Conservation (phyloP, 2,113 vertebrate species). For the Eupsittula cactorum region DNA sequence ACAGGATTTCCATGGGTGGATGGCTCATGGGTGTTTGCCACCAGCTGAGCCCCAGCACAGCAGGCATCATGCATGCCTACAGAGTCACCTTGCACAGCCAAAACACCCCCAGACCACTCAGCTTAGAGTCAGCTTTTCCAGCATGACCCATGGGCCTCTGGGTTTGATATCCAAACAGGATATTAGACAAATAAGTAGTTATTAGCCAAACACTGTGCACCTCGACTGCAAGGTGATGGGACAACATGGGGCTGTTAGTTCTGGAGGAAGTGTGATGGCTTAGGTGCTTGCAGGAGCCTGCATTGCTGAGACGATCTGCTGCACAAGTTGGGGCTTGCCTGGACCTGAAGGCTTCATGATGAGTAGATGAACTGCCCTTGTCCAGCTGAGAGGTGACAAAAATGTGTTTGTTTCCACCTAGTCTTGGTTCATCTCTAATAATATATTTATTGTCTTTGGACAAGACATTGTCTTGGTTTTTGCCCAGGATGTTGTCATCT, state of each 20-base stretch:
- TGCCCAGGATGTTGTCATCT: not conserved
- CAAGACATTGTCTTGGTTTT: not conserved
- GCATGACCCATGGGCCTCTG: rapidly evolving
- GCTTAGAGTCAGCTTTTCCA: not conserved
- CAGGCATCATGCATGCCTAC: not conserved
- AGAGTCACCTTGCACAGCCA: not conserved
- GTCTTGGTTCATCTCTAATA: not conserved
- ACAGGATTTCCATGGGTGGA: not conserved
- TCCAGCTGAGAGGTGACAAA: not conserved
- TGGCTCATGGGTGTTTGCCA: not conserved
- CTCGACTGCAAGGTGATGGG: not conserved
- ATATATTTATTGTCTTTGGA: not conserved
- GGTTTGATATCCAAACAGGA: not conserved
- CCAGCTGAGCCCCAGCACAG: not conserved
- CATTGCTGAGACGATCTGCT: not conserved
- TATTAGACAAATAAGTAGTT: not conserved
- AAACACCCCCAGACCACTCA: rapidly evolving
- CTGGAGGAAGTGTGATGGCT: not conserved
- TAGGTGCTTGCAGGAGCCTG: not conserved
- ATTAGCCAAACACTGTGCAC: not conserved
- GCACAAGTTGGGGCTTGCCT: not conserved
- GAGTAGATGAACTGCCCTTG: not conserved
- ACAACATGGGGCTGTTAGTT: not conserved
- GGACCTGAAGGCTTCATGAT: not conserved
- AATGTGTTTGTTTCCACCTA: not conserved